phyloP scores from a whole-genome alignment of 2,888 invertebrate species.

The Sesia bembeciformis region DNA sequence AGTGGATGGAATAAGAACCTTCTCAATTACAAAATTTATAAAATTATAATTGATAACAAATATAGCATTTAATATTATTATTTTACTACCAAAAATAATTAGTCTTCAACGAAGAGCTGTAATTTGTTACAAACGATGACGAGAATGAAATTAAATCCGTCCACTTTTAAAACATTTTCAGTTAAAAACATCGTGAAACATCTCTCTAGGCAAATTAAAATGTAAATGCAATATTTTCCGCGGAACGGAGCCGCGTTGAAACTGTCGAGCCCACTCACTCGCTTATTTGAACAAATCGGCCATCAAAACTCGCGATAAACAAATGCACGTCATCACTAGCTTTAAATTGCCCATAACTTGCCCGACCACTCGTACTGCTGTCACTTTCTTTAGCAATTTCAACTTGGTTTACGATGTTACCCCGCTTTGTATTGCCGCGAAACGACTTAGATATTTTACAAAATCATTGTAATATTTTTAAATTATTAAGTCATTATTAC shows the following conservation, averaged over 20 bases:
- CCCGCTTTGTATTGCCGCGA: background rate
- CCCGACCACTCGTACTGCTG: conserved; percentile 11
- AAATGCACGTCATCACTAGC: conserved; percentile 9
- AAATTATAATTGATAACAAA: too few relatives aligned
- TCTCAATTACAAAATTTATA: too few relatives aligned
- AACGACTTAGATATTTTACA: background rate
- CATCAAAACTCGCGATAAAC: conserved; percentile 8
- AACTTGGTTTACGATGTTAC: conserved; percentile 4
- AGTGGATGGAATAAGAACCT: too few relatives aligned
- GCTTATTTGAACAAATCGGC: conserved; percentile 2
- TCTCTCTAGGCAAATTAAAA: background rate
- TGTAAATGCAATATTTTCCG: conserved; percentile 14
- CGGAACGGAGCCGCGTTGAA: conserved; percentile 15
- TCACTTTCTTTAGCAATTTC: conserved; percentile 23
- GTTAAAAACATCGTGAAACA: too few relatives aligned
- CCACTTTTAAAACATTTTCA: too few relatives aligned
- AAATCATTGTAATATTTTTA: background rate
- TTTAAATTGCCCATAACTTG: conserved; percentile 18
- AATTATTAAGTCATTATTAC: background rate
- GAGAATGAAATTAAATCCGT: too few relatives aligned
- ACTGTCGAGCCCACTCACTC: conserved; percentile 1
- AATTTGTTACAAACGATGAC: too few relatives aligned
- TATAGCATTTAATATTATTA: too few relatives aligned
- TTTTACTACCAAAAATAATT: too few relatives aligned
- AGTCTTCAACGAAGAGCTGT: too few relatives aligned